phyloP scores from a whole-genome alignment of 2,113 vertebrate genomes.

The Pterophyllum scalare region DNA sequence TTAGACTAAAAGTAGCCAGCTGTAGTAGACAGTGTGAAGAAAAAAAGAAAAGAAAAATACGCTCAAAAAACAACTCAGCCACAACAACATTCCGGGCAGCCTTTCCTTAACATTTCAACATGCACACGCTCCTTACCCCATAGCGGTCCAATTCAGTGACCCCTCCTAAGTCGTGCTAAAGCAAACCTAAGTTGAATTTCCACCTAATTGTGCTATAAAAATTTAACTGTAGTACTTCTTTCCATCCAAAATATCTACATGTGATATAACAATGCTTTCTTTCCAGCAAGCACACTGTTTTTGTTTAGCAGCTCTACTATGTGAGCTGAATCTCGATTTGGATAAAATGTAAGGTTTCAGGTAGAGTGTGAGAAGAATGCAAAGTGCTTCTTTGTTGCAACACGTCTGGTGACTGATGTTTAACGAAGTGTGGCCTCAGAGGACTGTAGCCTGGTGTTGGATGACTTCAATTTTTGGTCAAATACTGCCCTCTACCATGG shows the following conservation, averaged over 20 bases:
- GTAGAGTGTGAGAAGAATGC: background rate
- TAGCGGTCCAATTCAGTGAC: background rate
- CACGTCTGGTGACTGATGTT: background rate
- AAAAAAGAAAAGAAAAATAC: background rate
- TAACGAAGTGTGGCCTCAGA: slow-evolving; percentile 24
- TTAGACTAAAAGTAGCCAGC: background rate
- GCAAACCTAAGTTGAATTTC: slow-evolving; percentile 12
- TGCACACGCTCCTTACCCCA: background rate
- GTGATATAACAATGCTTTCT: background rate
- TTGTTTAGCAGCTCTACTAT: background rate
- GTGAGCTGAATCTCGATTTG: background rate
- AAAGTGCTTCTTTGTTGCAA: background rate
- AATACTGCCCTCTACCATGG: slow-evolving; percentile 46
- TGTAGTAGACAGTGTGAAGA: background rate
- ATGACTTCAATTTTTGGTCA: slow-evolving; percentile 8
- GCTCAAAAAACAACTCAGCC: background rate
- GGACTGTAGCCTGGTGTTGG: background rate
- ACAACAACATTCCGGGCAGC: background rate
- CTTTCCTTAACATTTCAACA: slow-evolving; percentile 19
- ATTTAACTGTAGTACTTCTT: background rate
- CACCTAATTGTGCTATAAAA: background rate
- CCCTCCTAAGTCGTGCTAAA: background rate
- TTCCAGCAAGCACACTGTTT: background rate
- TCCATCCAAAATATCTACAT: slow-evolving; percentile 1
- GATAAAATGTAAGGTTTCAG: slow-evolving; percentile 4